A percentile compares a stretch with the other conserved stretches of the same genome.
Evolutionary conservation across 2,888 invertebrate species (phyloP).

Genomic region (Ametastegia equiseti): DNA sequence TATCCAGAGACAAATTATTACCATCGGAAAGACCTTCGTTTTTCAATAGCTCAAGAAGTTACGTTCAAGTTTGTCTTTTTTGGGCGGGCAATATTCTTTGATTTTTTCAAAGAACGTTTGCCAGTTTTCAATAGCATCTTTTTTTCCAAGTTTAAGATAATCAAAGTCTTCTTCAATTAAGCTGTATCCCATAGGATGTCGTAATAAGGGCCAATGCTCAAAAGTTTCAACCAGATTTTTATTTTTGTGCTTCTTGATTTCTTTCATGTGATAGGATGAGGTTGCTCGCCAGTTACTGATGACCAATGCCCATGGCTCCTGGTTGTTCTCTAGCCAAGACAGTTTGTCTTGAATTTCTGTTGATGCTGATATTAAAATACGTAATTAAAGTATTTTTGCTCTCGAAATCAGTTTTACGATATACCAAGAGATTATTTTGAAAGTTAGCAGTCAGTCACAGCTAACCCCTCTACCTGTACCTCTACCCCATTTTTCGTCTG

Average conservation of each 20-base stretch:
- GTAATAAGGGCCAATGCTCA: slow-evolving; percentile 3
- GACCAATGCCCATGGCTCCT: slow-evolving; percentile 18
- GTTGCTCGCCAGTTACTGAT: not conserved
- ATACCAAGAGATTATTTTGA: not conserved
- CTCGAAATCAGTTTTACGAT: not conserved
- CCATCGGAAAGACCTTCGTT: slow-evolving; percentile 10
- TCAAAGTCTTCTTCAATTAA: slow-evolving; percentile 18
- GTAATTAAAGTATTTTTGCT: not conserved
- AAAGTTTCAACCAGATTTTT: not conserved
- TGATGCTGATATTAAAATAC: not conserved
- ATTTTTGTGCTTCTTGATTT: not conserved
- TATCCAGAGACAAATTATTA: not conserved
- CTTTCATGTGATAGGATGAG: not conserved
- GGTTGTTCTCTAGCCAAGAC: slow-evolving; percentile 5
- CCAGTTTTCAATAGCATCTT: not conserved
- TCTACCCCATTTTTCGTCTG: too few relatives aligned
- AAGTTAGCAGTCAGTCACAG: too few relatives aligned
- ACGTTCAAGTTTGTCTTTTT: slow-evolving; percentile 15
- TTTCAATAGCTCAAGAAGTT: slow-evolving; percentile 12
- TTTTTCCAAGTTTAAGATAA: not conserved
- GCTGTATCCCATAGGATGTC: not conserved
- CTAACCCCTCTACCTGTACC: too few relatives aligned
- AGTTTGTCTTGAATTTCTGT: not conserved
- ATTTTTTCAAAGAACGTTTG: slow-evolving; percentile 12
- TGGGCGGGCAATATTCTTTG: not conserved